Evolutionary conservation across 1,140 invertebrate species (phyloP), one percentile per base, ranked within the genome.

Genomic region (Pogonognathellus flavescens): DNA sequence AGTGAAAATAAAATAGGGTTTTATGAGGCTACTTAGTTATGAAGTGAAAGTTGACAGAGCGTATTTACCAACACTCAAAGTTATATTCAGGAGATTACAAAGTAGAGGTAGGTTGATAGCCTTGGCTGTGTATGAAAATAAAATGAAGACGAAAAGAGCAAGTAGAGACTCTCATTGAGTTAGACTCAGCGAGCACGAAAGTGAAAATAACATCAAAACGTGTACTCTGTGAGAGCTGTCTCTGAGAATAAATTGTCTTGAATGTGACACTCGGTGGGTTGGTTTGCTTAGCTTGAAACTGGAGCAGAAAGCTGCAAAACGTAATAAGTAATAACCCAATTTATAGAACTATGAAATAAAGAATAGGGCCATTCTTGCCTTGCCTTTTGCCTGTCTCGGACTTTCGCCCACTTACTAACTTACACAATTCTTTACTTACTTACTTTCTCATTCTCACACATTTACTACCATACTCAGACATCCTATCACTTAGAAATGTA

Each of bases 331-430:
- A 76, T 76, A 50, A 76, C 70, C 70, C 70, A 76, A 76, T 76
- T 76, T 76, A 76, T 76, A 76, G 70, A 76, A 76, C 14, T 76
- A 76, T 76, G 70, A 76, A 76, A 76, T 76, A 76, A 76, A 76
- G 70, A 76, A 72, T 72, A 72, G 66, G 31, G 31, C 25, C n/a
- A 41, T 50, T 16, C 25, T 22, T 70, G 22, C 31, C 25, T 41
- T 70, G 66, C 14, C 25, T 25, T 50, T 41, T 25, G 41, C 41
- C 49, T 76, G 25, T 76, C 70, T 25, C 49, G 70, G 70, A 31
- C 70, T 41, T 76, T 76, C 41, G 31, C 70, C 31, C 41, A 49
- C 70, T 76, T 76, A 76, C 70, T 76, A 41, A 76, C 70, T 76
- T 76, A 76, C 70, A 76, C 70, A 76, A 31, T 76, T 76, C 70